Conservation (phyloP, 2,888 invertebrate genomes). For the Lithophane leautieri region DNA sequence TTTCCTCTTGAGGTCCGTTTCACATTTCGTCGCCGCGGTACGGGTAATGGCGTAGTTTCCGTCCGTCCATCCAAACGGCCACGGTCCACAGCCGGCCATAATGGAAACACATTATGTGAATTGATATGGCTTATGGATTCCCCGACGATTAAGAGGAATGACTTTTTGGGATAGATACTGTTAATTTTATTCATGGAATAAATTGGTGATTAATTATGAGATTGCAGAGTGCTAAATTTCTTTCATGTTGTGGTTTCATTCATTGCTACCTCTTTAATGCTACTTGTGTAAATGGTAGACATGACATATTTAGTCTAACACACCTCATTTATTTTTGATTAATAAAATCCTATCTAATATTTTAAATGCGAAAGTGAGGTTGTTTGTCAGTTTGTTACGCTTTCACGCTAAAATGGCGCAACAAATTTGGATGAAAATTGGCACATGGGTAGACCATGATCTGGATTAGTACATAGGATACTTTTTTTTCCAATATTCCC, state of each 20-base stretch:
- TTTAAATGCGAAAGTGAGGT: no score
- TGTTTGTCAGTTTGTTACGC: no score
- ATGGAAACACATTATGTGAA: constrained; percentile 57
- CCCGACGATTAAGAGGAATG: constrained; percentile 36
- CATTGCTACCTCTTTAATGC: not conserved
- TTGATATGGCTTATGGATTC: constrained; percentile 55
- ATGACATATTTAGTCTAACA: no score
- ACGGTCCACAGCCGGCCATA: constrained; percentile 29
- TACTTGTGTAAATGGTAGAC: not conserved
- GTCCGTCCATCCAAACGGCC: constrained; percentile 35
- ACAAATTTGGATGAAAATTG: no score
- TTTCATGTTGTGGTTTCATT: not conserved
- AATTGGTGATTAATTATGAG: constrained; percentile 3
- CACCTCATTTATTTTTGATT: not conserved
- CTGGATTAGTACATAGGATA: no score
- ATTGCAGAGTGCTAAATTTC: not conserved
- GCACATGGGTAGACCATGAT: no score
- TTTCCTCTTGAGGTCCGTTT: constrained; percentile 48
- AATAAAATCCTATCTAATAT: no score
- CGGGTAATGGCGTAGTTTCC: constrained; percentile 60
- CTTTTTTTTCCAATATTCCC: no score
- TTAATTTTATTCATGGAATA: constrained; percentile 20
- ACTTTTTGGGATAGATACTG: constrained; percentile 24
- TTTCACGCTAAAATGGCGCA: no score
- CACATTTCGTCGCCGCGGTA: constrained; percentile 38